Evolutionary conservation across 2,113 vertebrate species (phyloP).

Genomic region (Notarius quadriscutis): DNA sequence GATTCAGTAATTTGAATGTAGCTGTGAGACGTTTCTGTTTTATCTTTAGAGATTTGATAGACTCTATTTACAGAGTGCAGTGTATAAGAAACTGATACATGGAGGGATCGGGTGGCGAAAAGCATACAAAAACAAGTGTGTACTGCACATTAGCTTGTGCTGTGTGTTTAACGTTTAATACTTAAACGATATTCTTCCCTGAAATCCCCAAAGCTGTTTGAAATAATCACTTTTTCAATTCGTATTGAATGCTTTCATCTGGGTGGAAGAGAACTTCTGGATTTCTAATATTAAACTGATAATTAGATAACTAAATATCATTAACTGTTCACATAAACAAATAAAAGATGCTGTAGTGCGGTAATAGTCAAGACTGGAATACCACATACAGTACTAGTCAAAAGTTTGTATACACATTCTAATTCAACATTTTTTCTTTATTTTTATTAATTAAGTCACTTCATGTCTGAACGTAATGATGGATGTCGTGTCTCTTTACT

Average conservation of each 20-base stretch:
- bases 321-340: not conserved
- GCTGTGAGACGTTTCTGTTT: not conserved
- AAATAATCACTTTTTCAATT: not conserved
- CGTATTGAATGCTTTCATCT: not conserved
- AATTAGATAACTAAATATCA: not conserved
- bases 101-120: not conserved
- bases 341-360: not conserved
- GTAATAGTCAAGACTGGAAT: not conserved
- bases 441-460: too few relatives aligned
- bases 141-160: not conserved
- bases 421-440: too few relatives aligned
- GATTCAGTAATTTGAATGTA: not conserved
- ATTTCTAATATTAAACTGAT: not conserved
- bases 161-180: not conserved
- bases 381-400: too few relatives aligned
- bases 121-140: constrained; percentile 11
- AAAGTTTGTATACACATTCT: too few relatives aligned
- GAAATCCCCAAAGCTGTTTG: not conserved
- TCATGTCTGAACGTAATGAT: too few relatives aligned
- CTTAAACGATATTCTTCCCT: not conserved
- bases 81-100: constrained; percentile 33
- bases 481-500: too few relatives aligned
- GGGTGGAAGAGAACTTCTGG: not conserved
- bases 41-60: constrained; percentile 11
- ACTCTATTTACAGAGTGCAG: constrained; percentile 33